Conservation (phyloP, 2,797 vertebrate genomes). For the Phrynocephalus forsythii region DNA sequence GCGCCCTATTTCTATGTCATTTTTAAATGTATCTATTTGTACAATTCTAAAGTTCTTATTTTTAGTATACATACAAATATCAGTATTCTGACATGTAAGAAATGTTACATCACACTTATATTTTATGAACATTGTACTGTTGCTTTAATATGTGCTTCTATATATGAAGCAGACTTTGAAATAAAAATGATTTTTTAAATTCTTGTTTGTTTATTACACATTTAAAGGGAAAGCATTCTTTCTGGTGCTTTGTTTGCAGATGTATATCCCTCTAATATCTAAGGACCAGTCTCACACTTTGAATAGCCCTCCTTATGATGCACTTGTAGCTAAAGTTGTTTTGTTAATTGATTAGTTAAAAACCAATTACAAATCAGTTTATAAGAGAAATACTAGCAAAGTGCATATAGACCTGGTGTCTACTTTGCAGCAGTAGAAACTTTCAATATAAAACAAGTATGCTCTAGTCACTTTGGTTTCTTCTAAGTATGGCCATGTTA, state of each 20-base stretch:
- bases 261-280: conserved; percentile 75
- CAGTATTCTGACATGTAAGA: conserved; percentile 99
- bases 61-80: conserved; percentile 99
- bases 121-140: conserved; percentile 99
- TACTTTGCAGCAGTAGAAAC: conserved; percentile 61
- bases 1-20: conserved; percentile 98
- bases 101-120: conserved; percentile 99
- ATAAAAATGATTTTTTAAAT: conserved; percentile 91
- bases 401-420: conserved; percentile 64
- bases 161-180: conserved; percentile 99
- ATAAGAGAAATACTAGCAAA: conserved; percentile 68
- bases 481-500: conserved; percentile 68
- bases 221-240: conserved; percentile 70
- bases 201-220: conserved; percentile 81
- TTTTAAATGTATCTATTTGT: conserved; percentile 99
- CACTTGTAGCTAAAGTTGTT: conserved; percentile 73
- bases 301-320: conserved; percentile 78
- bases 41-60: conserved; percentile 99
- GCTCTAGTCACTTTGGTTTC: conserved; percentile 67
- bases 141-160: conserved; percentile 99
- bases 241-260: conserved; percentile 71
- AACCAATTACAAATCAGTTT: conserved; percentile 74
- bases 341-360: conserved; percentile 79
- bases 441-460: conserved; percentile 48
- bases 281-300: conserved; percentile 75